phyloP scores from a whole-genome alignment of 1,140 invertebrate species.

The Drosophila tani region DNA sequence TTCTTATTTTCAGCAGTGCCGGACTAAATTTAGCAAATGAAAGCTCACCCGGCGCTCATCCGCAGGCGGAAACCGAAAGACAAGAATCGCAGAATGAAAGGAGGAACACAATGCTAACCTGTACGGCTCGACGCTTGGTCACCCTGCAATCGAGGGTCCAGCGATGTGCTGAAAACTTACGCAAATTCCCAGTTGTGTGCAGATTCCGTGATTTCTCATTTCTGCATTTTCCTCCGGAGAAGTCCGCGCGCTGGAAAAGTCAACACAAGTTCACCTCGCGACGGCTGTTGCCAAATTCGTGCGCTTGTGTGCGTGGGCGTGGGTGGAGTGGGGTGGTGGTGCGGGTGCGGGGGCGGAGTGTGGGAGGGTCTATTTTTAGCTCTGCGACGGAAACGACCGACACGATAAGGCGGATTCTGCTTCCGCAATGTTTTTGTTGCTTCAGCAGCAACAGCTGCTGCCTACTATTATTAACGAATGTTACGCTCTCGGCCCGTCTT shows the following conservation, averaged over 20 bases:
- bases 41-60: slow-evolving; percentile 44
- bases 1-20: slow-evolving; percentile 77
- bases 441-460: slow-evolving; percentile 15
- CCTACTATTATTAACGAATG: slow-evolving; percentile 49
- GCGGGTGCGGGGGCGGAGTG: neutral
- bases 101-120: neutral
- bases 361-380: slow-evolving; percentile 49
- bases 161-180: slow-evolving; percentile 21
- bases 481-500: slow-evolving; percentile 22
- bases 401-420: slow-evolving; percentile 45
- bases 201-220: slow-evolving; percentile 36
- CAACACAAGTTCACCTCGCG: slow-evolving; percentile 47
- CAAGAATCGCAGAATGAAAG: neutral
- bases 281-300: slow-evolving; percentile 39
- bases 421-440: slow-evolving; percentile 49
- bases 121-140: neutral
- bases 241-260: slow-evolving; percentile 47
- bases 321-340: slow-evolving; percentile 10
- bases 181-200: slow-evolving; percentile 37
- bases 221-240: slow-evolving; percentile 43
- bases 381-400: slow-evolving; percentile 35
- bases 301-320: slow-evolving; percentile 13
- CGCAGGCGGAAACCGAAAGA: slow-evolving; percentile 5
- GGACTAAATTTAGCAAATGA: slow-evolving; percentile 73
- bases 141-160: slow-evolving; percentile 3